A percentile compares a stretch with the other conserved stretches of the same genome.
Evolutionary conservation across 1,140 invertebrate genomes (phyloP).

Genomic region (Planococcus citri): DNA sequence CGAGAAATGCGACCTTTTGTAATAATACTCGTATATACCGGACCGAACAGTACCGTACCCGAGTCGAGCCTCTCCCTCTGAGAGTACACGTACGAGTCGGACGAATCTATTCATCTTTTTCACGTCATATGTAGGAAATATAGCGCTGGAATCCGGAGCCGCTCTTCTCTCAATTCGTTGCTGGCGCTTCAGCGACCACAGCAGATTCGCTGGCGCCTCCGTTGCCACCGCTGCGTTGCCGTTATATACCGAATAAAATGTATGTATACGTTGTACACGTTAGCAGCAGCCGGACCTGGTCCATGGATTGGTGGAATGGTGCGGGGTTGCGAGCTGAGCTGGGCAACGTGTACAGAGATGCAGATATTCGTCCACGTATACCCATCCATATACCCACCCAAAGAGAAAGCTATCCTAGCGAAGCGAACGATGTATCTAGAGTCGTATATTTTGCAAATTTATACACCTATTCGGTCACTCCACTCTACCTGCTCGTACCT

Average conservation of each 20-base stretch:
- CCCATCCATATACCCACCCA: too few species aligned
- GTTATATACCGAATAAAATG: neutral
- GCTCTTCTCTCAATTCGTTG: too few species aligned
- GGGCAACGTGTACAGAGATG: too few species aligned
- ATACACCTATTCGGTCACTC: neutral
- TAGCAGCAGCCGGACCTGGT: neutral
- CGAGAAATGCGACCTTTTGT: neutral
- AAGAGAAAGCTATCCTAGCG: too few species aligned
- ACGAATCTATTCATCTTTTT: slow-evolving; percentile 7
- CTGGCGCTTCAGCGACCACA: neutral
- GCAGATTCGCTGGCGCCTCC: neutral
- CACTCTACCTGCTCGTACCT: neutral
- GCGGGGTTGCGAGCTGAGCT: too few species aligned
- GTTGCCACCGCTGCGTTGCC: neutral
- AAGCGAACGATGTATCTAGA: too few species aligned
- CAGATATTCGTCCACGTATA: too few species aligned
- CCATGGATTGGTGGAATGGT: too few species aligned
- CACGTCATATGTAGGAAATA: neutral
- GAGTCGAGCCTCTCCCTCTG: neutral
- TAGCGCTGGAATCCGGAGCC: neutral
- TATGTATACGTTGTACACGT: neutral
- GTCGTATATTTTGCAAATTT: neutral
- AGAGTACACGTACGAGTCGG: too few species aligned
- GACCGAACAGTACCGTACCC: too few species aligned
- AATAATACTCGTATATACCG: too few species aligned